phyloP scores from a whole-genome alignment of 2,888 invertebrate species.

The Brenthis ino region DNA sequence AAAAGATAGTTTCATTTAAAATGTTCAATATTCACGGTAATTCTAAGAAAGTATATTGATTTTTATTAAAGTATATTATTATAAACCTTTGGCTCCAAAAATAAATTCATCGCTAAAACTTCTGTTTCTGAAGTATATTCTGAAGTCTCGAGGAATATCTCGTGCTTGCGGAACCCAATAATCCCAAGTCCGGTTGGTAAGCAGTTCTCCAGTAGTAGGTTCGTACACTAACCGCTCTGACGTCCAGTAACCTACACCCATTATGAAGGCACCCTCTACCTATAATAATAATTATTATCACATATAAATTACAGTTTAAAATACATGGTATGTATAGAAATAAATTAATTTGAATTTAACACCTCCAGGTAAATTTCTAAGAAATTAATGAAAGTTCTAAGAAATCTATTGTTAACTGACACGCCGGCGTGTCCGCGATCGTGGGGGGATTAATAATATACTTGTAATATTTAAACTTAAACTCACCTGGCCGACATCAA shows the following conservation, averaged over 20 bases:
- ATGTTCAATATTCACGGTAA: background rate
- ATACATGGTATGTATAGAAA: too few relatives aligned
- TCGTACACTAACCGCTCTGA: conserved; percentile 84
- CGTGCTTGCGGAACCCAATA: conserved; percentile 86
- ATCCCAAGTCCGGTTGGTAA: conserved; percentile 88
- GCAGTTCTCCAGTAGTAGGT: conserved; percentile 81
- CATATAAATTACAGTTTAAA: background rate
- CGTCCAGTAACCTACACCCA: conserved; percentile 87
- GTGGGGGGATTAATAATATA: too few relatives aligned
- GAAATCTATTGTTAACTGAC: too few relatives aligned
- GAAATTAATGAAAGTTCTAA: too few relatives aligned
- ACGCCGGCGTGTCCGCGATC: too few relatives aligned
- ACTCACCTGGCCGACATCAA: conserved; percentile 86
- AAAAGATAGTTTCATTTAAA: too few relatives aligned
- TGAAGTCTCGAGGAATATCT: conserved; percentile 86
- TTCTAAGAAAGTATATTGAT: background rate
- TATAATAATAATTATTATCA: conserved; percentile 14
- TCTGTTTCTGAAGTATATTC: conserved; percentile 77
- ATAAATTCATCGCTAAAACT: conserved; percentile 44
- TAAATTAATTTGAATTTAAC: too few relatives aligned
- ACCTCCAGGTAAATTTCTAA: too few relatives aligned
- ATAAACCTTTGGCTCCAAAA: conserved; percentile 54
- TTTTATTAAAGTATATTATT: background rate
- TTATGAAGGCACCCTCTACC: conserved; percentile 86
- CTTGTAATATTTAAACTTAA: background rate